Evolutionary conservation across 2,888 invertebrate genomes (phyloP), one percentile per base, ranked within the genome.

Genomic region (Drosophila paranaensis): DNA sequence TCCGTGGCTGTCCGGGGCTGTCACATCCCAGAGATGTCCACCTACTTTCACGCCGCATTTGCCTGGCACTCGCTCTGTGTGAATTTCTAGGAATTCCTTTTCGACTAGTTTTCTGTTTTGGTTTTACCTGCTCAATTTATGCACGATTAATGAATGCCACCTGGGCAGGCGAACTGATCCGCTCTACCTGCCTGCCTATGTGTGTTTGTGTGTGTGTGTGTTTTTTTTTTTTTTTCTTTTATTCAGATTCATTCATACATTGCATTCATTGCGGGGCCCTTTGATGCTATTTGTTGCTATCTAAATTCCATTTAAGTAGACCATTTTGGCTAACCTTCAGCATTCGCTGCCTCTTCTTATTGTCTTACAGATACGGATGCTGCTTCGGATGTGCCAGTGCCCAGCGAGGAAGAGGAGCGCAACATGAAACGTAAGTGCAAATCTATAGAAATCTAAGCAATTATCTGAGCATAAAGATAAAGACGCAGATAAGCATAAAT

Each of bases 371-470:
- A 95, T 91, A 95, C 95, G 62, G 96, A 96, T 90, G 93, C 96
- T 73, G 94, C 95, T 55, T 96, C 96, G 93, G 96, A 97, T 92
- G 94, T 96, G 86, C 95, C 96, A 53, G 94, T 94, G 63, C 94
- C 94, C 55, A 94, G 94, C 66, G 96, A 96, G 71, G 96, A 96
- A 81, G 95, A 95, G 88, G 97, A 97, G 93, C 95, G 95, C 89
- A 96, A 95, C 92, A 95, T 95, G 93, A 97, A 96, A 95, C 96
- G 97, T 97, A 94, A 95, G 95, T 93, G 46, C 1, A 42, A 54
- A 25, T 6, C 13, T 42, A 43, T 39, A 9, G 16, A n/a, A 16
- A 55, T 48, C 50, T 50, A 13, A 11, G 10, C 2, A 53, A 37
- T 13, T 37, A 53, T 8, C 51, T 37, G 13, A 37, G 20, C 35